Evolutionary conservation across 2,797 vertebrate genomes (phyloP), one percentile per base, ranked within the genome.

Genomic region (Tympanoctomys barrerae): DNA sequence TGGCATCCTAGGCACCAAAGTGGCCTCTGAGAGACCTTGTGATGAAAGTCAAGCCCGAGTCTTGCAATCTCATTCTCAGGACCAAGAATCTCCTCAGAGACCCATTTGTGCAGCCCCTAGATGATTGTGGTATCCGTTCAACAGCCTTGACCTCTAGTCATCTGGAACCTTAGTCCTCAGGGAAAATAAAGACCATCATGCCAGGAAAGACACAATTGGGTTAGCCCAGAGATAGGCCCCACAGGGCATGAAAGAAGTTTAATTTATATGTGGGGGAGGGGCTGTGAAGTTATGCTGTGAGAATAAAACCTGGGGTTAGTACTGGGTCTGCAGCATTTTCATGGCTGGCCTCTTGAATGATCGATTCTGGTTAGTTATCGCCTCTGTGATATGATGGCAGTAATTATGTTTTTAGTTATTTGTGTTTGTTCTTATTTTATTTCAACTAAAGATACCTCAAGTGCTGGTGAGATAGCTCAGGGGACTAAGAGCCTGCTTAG

Each of bases 391-490:
- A 59, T 70, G 52, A 39, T 4, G 2, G 1, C 36, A 18, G 52
- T 39, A 28, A 81, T 71, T 62, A 33, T 31, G 57, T 70, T 90
- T 26, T 59, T 70, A 78, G 33, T 70, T 66, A 75, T 21, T 39
- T 91, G 61, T 78, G 77, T 82, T 52, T 59, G 5, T 46, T 83
- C 73, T 89, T 57, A 79, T 33, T 90, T 82, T 80, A 62, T 89
- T 89, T 84, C 54, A 96, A 86, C 90, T 52, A 79, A 75, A 12
- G 70, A 64, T 13, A 80, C 36, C 75, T 95, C 54, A 28, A 57
- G 54, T 14, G 14, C 54, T 18, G 14, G 54, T 19, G 54, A 16
- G 54, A 57, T 57, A 57, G 54, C 4, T 57, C 54, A 57, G 16
- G 14, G 16, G 54, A 57, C 54, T 57, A 19, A 57, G 54, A 14